A percentile compares a stretch with the other conserved stretches of the same genome.
Conservation (phyloP, 2,888 invertebrate genomes). For the Gibbula magus region DNA sequence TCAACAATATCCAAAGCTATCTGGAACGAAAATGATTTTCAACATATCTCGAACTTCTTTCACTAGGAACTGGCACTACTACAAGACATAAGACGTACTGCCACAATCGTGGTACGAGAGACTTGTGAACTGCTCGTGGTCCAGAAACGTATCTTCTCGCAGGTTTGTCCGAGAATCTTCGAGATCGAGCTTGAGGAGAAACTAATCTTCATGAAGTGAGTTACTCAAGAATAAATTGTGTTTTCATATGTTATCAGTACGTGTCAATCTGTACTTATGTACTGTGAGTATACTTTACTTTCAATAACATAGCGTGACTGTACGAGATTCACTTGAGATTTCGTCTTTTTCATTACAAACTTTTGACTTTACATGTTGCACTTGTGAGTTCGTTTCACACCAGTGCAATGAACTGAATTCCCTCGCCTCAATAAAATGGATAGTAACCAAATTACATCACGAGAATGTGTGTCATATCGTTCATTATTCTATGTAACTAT, state of each 20-base stretch:
- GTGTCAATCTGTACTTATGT: too few species aligned
- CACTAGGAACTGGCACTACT: constrained; percentile 62
- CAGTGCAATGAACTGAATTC: too few species aligned
- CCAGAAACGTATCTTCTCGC: constrained; percentile 61
- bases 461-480: too few species aligned
- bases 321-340: too few species aligned
- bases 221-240: too few species aligned
- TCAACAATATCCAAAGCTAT: not conserved
- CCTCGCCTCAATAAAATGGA: too few species aligned
- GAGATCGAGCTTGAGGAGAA: constrained; percentile 62
- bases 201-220: constrained; percentile 48
- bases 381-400: too few species aligned
- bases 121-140: constrained; percentile 62
- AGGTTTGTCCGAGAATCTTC: constrained; percentile 62
- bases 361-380: too few species aligned
- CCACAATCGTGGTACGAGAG: constrained; percentile 60
- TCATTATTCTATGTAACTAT: too few species aligned
- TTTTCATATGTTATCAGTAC: not conserved
- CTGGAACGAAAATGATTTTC: not conserved
- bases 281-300: not conserved
- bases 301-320: not conserved
- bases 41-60: not conserved
- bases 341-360: too few species aligned
- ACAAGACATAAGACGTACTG: constrained; percentile 60
- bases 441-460: too few species aligned